phyloP scores from a whole-genome alignment of 2,113 vertebrate genomes.

The Oryzias curvinotus region DNA sequence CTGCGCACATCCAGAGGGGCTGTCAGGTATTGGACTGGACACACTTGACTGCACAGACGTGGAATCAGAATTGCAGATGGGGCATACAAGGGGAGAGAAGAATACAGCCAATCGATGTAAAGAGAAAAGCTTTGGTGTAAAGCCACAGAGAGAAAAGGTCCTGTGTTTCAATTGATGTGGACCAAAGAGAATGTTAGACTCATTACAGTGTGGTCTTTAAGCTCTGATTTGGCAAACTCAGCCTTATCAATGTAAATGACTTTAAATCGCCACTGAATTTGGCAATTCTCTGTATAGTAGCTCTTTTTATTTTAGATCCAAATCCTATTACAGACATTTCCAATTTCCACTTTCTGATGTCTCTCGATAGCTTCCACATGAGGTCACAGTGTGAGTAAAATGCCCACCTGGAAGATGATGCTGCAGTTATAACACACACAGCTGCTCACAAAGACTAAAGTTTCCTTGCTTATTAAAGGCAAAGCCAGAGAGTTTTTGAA shows the following conservation, averaged over 20 bases:
- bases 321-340: slow-evolving; percentile 10
- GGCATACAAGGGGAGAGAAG: slow-evolving; percentile 26
- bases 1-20: slow-evolving; percentile 62
- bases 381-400: too few species aligned
- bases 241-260: slow-evolving; percentile 24
- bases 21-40: slow-evolving; percentile 74
- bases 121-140: slow-evolving; percentile 31
- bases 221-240: slow-evolving; percentile 19
- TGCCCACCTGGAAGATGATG: too few species aligned
- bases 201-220: slow-evolving; percentile 39
- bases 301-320: neutral
- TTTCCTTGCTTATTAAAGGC: too few species aligned
- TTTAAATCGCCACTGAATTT: slow-evolving; percentile 17
- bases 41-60: slow-evolving; percentile 65
- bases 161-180: slow-evolving; percentile 18
- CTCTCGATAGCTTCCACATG: slow-evolving; percentile 22
- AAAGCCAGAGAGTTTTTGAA: too few species aligned
- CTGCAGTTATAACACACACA: too few species aligned
- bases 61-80: slow-evolving; percentile 76
- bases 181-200: slow-evolving; percentile 38
- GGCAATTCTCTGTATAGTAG: slow-evolving; percentile 8
- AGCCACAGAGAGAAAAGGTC: slow-evolving; percentile 31
- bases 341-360: neutral
- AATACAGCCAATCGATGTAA: slow-evolving; percentile 48
- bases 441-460: too few species aligned